Evolutionary conservation across 2,113 vertebrate genomes (phyloP).

Genomic region (Syngnathus typhle): DNA sequence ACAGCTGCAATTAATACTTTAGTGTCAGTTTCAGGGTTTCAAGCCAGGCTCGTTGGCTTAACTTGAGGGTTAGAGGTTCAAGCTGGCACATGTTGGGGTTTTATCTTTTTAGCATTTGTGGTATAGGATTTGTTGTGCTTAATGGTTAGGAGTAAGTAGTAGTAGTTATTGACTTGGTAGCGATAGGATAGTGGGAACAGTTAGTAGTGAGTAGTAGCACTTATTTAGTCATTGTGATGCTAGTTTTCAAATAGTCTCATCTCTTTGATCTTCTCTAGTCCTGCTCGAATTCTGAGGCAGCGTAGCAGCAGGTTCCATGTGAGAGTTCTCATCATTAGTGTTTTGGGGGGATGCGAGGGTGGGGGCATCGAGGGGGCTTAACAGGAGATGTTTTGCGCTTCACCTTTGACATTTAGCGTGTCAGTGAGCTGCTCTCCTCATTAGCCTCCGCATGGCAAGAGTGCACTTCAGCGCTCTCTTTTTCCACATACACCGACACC

Average conservation of each 20-base stretch:
- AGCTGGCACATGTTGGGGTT: too few relatives aligned
- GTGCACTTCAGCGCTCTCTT: constrained; percentile 25
- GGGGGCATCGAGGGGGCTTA: constrained; percentile 23
- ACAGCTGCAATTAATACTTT: not conserved
- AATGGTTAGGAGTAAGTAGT: too few relatives aligned
- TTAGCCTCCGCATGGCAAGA: constrained; percentile 53
- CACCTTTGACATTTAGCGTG: constrained; percentile 59
- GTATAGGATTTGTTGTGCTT: too few relatives aligned
- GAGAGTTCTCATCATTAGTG: constrained; percentile 42
- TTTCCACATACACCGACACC: constrained; percentile 9
- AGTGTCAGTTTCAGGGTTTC: not conserved
- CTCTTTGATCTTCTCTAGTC: too few relatives aligned
- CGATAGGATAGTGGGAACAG: too few relatives aligned
- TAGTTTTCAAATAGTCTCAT: too few relatives aligned
- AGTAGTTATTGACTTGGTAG: too few relatives aligned
- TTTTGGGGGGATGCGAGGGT: not conserved
- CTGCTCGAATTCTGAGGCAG: not conserved
- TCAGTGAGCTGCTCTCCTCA: constrained; percentile 59
- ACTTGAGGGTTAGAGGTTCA: too few relatives aligned
- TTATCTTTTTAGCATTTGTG: too few relatives aligned
- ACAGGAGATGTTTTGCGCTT: constrained; percentile 51
- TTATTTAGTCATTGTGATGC: not conserved
- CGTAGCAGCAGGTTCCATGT: not conserved
- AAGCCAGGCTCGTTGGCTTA: not conserved
- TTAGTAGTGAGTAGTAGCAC: too few relatives aligned